Conservation (phyloP, 2,113 vertebrate species). For the Podarcis muralis region DNA sequence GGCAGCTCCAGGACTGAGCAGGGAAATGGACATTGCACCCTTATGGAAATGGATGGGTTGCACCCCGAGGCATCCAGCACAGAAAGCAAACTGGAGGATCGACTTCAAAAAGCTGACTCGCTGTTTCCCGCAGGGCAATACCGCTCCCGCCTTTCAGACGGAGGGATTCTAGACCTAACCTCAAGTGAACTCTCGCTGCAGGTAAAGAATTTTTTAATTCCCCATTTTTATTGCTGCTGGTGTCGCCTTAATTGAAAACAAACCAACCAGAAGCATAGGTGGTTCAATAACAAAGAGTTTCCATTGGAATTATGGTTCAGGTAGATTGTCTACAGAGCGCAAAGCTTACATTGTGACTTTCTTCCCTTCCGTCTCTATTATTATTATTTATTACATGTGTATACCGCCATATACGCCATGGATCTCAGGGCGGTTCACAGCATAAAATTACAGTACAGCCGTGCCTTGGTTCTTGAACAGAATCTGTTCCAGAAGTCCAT, state of each 20-base stretch:
- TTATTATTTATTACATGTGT: too few relatives aligned
- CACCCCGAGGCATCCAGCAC: conserved; percentile 64
- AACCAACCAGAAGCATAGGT: neutral
- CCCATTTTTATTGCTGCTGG: neutral
- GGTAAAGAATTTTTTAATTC: conserved; percentile 71
- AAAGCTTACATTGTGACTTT: neutral
- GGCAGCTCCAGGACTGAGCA: conserved; percentile 54
- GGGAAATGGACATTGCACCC: conserved; percentile 69
- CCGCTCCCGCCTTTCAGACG: conserved; percentile 74
- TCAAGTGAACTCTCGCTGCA: conserved; percentile 75
- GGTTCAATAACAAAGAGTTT: neutral
- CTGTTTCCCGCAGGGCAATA: conserved; percentile 57
- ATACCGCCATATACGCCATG: too few relatives aligned
- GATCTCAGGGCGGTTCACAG: too few relatives aligned
- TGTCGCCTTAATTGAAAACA: too few relatives aligned
- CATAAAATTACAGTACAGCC: too few relatives aligned
- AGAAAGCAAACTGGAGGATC: conserved; percentile 51
- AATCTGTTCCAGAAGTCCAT: too few relatives aligned
- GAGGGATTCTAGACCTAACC: conserved; percentile 72
- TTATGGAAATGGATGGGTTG: conserved; percentile 72
- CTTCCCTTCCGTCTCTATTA: neutral
- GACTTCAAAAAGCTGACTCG: conserved; percentile 48
- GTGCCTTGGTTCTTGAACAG: too few relatives aligned
- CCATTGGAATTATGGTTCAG: conserved; percentile 6
- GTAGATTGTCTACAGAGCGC: neutral